Evolutionary conservation across 2,888 invertebrate species (phyloP), one percentile per base, ranked within the genome.

Genomic region (Craniophora ligustri): DNA sequence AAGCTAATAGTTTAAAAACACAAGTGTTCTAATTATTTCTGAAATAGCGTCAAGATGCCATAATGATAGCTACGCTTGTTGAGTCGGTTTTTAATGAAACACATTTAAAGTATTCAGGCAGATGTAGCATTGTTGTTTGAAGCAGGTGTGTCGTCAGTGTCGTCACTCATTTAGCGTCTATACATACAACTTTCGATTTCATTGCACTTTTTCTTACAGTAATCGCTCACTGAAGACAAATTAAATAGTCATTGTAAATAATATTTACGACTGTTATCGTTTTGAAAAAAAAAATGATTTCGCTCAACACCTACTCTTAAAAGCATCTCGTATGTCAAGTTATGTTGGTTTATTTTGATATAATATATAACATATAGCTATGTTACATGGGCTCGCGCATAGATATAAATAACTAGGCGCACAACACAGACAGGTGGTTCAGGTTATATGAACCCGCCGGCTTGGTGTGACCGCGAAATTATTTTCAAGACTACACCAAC

Each of bases 401-500:
- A 89, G 92, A 90, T 92, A 93, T 92, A 92, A 91, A 92, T 92
- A 91, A 91, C 91, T 88, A 91, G 89, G 91, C 90, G 86, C 83
- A 89, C 89, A 92, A 89, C 81, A 88, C 84, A 86, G 89, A 91
- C 92, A 92, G 93, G 92, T 92, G 92, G 88, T 88, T 79, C 89
- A 84, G 86, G 92, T 88, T 90, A 87, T 88, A 83, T 92, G 93
- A 93, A 93, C 93, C 87, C 85, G 85, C 86, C 88, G 83, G 84
- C 87, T 84, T 87, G 79, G 84, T 92, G 88, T 92, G 93, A 92
- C 93, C 93, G 93, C 93, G 93, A 93, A 93, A 93, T 93, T 89
- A 93, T 93, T 92, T 93, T 93, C 92, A 93, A 92, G 92, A 92
- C 91, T 92, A 92, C 91, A 90, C 88, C 87, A 89, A 89, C 91